Conservation (phyloP, 2,113 vertebrate genomes). For the Catagonus wagneri region DNA sequence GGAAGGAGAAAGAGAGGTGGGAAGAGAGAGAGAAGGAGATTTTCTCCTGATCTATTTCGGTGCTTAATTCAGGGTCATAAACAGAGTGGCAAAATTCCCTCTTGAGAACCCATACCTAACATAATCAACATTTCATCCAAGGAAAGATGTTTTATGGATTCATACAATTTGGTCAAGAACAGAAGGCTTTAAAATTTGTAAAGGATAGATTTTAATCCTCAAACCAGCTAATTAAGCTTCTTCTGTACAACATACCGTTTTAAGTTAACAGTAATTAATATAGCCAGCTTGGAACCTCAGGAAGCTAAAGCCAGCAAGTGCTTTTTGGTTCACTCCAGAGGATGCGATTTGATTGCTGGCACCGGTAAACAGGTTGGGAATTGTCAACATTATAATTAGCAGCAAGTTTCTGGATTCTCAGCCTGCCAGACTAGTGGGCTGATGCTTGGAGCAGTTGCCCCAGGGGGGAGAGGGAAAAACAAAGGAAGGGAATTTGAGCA, state of each 20-base stretch:
- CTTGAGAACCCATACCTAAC: neutral
- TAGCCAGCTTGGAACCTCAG: slow-evolving; percentile 87
- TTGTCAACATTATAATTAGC: slow-evolving; percentile 90
- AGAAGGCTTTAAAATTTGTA: slow-evolving; percentile 75
- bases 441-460: slow-evolving; percentile 86
- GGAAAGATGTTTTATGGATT: slow-evolving; percentile 66
- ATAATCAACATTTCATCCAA: slow-evolving; percentile 41
- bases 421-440: slow-evolving; percentile 87
- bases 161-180: slow-evolving; percentile 42
- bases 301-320: slow-evolving; percentile 86
- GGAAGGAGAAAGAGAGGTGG: rapidly evolving
- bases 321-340: slow-evolving; percentile 87
- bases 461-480: slow-evolving; percentile 84
- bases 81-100: neutral
- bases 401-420: slow-evolving; percentile 88
- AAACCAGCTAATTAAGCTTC: slow-evolving; percentile 82
- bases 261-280: slow-evolving; percentile 89
- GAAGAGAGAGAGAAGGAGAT: neutral
- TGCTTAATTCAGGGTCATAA: neutral
- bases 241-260: slow-evolving; percentile 80
- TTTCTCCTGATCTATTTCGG: neutral
- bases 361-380: slow-evolving; percentile 88
- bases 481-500: slow-evolving; percentile 88
- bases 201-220: slow-evolving; percentile 82
- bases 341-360: slow-evolving; percentile 87